Evolutionary conservation across 1,140 invertebrate species (phyloP).

Genomic region (Pachypeltis micranthus): DNA sequence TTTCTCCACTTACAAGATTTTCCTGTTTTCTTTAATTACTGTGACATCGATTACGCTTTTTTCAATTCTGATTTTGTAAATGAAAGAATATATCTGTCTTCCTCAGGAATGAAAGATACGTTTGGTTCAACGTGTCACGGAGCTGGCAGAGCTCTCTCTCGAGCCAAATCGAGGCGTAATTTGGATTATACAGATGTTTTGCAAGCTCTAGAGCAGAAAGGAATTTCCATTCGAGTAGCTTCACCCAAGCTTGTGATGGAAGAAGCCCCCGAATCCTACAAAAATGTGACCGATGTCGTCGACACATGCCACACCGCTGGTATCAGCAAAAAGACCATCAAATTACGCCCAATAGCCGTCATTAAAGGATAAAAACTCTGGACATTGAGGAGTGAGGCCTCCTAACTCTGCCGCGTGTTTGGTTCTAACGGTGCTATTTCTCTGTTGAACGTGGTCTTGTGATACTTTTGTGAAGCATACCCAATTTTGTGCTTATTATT

Average conservation of each 20-base stretch:
- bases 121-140: constrained; percentile 99
- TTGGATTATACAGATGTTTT: constrained; percentile 82
- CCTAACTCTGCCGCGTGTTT: too few species aligned
- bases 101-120: constrained; percentile 84
- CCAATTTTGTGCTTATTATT: too few species aligned
- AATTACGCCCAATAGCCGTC: constrained; percentile 94
- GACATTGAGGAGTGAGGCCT: too few species aligned
- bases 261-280: constrained; percentile 98
- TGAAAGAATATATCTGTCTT: neutral
- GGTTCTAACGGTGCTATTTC: too few species aligned
- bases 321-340: constrained; percentile 95
- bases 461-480: too few species aligned
- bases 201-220: constrained; percentile 66
- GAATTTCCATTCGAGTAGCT: constrained; percentile 96
- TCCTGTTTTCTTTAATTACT: too few species aligned
- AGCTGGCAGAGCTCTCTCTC: constrained; percentile 88
- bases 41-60: too few species aligned
- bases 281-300: constrained; percentile 99
- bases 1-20: too few species aligned
- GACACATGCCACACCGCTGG: constrained; percentile 95
- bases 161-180: constrained; percentile 93
- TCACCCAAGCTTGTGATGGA: constrained; percentile 99
- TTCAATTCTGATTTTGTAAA: too few species aligned
- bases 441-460: too few species aligned
- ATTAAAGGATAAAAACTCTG: constrained; percentile 90